phyloP scores from a whole-genome alignment of 2,888 invertebrate genomes.

The Volucella inanis region DNA sequence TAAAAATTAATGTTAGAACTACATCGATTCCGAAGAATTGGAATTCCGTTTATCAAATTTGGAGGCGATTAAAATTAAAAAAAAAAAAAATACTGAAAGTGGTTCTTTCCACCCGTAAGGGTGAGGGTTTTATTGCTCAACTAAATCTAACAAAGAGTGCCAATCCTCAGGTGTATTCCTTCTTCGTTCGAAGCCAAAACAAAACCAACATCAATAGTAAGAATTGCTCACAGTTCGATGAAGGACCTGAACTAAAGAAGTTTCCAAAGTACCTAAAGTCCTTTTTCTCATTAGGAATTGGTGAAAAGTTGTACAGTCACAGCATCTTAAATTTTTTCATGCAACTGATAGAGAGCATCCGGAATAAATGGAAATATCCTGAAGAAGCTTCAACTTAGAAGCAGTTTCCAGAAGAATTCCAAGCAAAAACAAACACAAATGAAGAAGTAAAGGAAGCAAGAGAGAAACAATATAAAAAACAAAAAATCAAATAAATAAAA shows the following conservation, averaged over 20 bases:
- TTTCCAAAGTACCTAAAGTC: slow-evolving; percentile 59
- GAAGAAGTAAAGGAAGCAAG: background rate
- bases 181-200: too few relatives aligned
- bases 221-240: slow-evolving; percentile 3
- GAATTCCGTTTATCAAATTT: too few relatives aligned
- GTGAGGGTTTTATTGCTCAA: too few relatives aligned
- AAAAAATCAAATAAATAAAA: slow-evolving; percentile 20
- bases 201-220: slow-evolving; percentile 31
- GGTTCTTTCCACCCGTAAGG: too few relatives aligned
- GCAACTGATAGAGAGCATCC: background rate
- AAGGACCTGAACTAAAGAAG: slow-evolving; percentile 30
- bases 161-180: too few relatives aligned
- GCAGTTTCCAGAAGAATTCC: slow-evolving; percentile 47
- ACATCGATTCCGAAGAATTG: too few relatives aligned
- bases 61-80: too few relatives aligned
- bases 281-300: slow-evolving; percentile 67
- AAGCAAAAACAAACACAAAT: slow-evolving; percentile 18
- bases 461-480: background rate
- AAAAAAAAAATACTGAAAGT: too few relatives aligned
- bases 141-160: too few relatives aligned
- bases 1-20: too few relatives aligned
- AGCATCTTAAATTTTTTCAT: background rate
- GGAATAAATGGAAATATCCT: slow-evolving; percentile 40
- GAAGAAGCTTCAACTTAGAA: slow-evolving; percentile 41
- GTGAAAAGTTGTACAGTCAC: slow-evolving; percentile 48